These are phyloP conservation scores for Dolomedes plantarius DNA, from an alignment of 2,888 invertebrate genomes.

Conservation along the genomic window DNA sequence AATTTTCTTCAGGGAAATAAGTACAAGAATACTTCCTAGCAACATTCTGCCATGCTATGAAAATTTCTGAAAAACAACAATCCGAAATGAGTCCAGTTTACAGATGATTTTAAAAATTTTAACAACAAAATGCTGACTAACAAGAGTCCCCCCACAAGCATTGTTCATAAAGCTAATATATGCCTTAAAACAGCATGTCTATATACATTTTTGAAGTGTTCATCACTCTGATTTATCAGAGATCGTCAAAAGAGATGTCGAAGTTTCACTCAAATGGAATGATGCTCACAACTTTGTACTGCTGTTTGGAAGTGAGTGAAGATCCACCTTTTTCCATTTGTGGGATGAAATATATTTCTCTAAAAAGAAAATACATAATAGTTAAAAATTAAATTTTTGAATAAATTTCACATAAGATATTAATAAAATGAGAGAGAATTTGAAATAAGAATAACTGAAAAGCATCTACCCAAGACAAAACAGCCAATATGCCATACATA, in stretches of 20 bases:
- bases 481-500: too few relatives aligned
- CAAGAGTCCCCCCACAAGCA: slow-evolving; percentile 5
- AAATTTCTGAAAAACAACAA: background rate
- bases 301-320: slow-evolving; percentile 26
- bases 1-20: too few relatives aligned
- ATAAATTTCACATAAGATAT: too few relatives aligned
- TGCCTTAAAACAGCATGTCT: background rate
- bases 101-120: background rate
- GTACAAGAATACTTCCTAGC: background rate
- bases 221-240: slow-evolving; percentile 55
- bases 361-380: background rate
- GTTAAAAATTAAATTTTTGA: too few relatives aligned
- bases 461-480: too few relatives aligned
- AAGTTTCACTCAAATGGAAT: slow-evolving; percentile 43
- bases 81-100: background rate
- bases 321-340: slow-evolving; percentile 13
- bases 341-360: background rate
- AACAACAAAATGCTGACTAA: background rate
- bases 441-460: too few relatives aligned
- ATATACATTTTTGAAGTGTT: background rate
- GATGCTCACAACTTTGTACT: slow-evolving; percentile 65
- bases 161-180: slow-evolving; percentile 22
- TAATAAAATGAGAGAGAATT: too few relatives aligned
- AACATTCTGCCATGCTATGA: background rate
- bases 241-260: slow-evolving; percentile 50